A percentile compares a stretch with the other conserved stretches of the same genome.
These are phyloP conservation scores for Mechanitis messenoides DNA, from an alignment of 2,888 invertebrate species.

Conservation along the genomic window DNA sequence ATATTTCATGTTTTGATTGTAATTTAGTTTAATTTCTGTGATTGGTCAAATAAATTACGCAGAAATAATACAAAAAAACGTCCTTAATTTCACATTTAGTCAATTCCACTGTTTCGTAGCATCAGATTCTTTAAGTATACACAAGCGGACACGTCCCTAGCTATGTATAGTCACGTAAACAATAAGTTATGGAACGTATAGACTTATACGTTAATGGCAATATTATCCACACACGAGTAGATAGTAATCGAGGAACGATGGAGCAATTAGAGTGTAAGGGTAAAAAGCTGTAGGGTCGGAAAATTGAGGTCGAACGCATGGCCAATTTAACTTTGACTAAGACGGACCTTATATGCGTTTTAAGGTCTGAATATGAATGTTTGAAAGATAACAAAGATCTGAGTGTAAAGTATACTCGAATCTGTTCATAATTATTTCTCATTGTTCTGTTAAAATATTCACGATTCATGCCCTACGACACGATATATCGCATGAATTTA, in stretches of 20 bases:
- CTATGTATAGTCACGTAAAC: slow-evolving; percentile 10
- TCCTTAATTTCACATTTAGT: no score
- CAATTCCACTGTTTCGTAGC: no score
- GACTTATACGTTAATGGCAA: slow-evolving; percentile 26
- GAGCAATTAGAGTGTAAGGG: slow-evolving; percentile 36
- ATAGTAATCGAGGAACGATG: slow-evolving; percentile 33
- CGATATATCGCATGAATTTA: background rate
- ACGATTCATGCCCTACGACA: background rate
- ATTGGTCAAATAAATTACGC: no score
- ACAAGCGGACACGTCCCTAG: background rate
- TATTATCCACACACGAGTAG: slow-evolving; percentile 26
- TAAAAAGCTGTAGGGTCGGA: slow-evolving; percentile 48
- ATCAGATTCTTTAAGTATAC: slow-evolving; percentile 2
- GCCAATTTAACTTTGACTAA: slow-evolving; percentile 46
- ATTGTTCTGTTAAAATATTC: background rate
- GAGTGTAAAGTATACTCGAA: background rate
- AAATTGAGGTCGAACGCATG: slow-evolving; percentile 54
- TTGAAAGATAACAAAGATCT: background rate
- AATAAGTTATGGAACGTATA: slow-evolving; percentile 9
- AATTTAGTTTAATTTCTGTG: no score
- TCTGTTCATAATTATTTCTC: no score
- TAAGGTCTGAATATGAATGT: slow-evolving; percentile 4
- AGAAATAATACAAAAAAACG: no score
- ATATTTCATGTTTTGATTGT: no score
- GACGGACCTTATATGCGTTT: slow-evolving; percentile 9